These are phyloP conservation scores for Drosophila seclusa DNA, from an alignment of 2,888 invertebrate species.

Conservation along the genomic window DNA sequence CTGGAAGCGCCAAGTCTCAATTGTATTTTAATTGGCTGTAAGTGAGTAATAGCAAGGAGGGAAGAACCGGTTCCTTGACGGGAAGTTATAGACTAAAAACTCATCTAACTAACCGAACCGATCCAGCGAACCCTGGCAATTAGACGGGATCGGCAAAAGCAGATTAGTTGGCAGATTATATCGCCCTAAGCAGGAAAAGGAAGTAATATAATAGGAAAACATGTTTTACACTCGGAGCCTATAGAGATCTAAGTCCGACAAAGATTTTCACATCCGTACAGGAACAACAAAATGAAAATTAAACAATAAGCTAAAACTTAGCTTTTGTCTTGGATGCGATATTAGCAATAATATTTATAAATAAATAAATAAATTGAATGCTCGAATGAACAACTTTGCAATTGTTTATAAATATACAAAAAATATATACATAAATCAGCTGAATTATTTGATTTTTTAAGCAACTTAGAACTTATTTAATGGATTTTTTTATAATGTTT, in stretches of 20 bases:
- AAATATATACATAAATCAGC: background rate
- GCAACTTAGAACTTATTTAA: no score
- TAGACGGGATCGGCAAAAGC: background rate
- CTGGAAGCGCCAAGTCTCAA: background rate
- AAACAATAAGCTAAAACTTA: background rate
- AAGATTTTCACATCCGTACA: background rate
- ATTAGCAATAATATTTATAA: background rate
- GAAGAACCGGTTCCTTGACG: background rate
- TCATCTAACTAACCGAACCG: background rate
- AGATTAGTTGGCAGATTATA: background rate
- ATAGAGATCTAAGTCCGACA: background rate
- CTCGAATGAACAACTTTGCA: no score
- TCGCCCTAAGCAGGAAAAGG: background rate
- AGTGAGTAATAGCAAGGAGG: background rate
- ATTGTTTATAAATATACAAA: background rate
- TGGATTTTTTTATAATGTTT: no score
- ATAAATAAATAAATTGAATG: background rate
- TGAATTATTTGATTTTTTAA: background rate
- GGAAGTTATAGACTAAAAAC: background rate
- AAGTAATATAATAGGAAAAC: background rate
- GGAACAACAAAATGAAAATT: background rate
- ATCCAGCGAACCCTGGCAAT: background rate
- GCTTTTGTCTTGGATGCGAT: fast-evolving
- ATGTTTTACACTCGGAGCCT: background rate
- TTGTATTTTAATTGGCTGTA: background rate